Base-by-base conservation (phyloP, 2,888 invertebrate species). In the Priocnemis perturbator region DNA sequence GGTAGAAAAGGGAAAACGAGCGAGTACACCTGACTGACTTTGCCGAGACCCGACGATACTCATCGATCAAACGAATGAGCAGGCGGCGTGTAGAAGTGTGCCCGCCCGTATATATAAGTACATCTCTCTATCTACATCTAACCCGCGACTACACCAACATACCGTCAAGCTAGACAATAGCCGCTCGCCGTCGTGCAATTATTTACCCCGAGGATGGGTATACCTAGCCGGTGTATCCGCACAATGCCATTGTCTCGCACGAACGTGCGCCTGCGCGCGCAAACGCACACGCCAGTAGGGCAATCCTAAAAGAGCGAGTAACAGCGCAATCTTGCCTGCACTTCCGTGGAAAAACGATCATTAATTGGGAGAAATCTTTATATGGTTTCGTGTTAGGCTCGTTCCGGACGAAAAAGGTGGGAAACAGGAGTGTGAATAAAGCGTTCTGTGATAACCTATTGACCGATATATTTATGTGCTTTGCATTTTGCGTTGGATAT, bases 201-300 rank as follows among this genome's bases (percentile, higher is more conserved):
- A 81, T 79, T 81, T 78, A 76, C 73, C 71, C 68, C 50, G 58
- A 69, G 62, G 63, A 59, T 59, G 59, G 61, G 44, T 63, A 55
- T 70, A 63, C 62, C 59, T 56, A 50, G 63, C 21, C 48, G 37
- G 20, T 59, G 64, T 70, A 67, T 75, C 61, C 73, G 68, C 67
- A 67, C 71, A 74, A 71, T 71, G 64, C 69, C 70, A 78, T 78
- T 76, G 77, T 76, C 71, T 67, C 57, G 19, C 50, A 23, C 55
- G 64, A 20, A 45, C 21, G 50, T 60, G 23, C 15, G 17, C 59
- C 47, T 66, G 47, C 23, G 60, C 37, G 11, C 45, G 19, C 26
- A 56, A 19, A 20, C 26, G 37, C 19, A 50, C 23, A 20, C 45
- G 52, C 58, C 26, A 37, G 37, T 11, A 37, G 37, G 37, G 37